Conservation (phyloP, 1,140 invertebrate species). For the Pissodes strobi region DNA sequence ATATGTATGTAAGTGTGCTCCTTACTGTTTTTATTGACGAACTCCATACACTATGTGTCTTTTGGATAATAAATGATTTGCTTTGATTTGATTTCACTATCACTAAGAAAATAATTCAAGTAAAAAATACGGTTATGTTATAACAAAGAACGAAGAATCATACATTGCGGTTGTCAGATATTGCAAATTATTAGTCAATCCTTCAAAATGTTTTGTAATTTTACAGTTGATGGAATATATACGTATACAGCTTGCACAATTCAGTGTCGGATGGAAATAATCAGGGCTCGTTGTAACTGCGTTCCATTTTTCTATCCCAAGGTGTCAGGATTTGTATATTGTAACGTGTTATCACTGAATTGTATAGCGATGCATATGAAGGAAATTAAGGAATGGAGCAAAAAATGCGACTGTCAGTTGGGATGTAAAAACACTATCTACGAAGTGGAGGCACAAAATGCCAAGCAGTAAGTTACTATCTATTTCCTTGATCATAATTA, state of each 20-base stretch:
- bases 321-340: constrained; percentile 60
- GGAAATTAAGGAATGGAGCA: constrained; percentile 63
- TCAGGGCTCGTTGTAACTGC: constrained; percentile 65
- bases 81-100: too few species aligned
- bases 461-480: constrained; percentile 61
- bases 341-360: constrained; percentile 60
- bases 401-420: constrained; percentile 66
- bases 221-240: constrained; percentile 62
- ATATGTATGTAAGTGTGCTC: too few species aligned
- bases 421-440: constrained; percentile 73
- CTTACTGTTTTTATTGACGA: too few species aligned
- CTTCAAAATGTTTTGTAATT: not conserved
- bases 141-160: too few species aligned
- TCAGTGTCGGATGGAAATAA: constrained; percentile 68
- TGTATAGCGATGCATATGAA: constrained; percentile 62
- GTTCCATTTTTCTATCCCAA: constrained; percentile 68
- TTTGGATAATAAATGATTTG: too few species aligned
- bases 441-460: constrained; percentile 75
- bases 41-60: too few species aligned
- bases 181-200: too few species aligned
- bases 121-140: too few species aligned
- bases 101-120: too few species aligned
- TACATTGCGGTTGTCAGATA: too few species aligned
- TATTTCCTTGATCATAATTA: too few species aligned
- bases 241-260: constrained; percentile 71